Percentiles rank a stretch among this genome's conserved stretches.
Conservation (phyloP, 2,888 invertebrate species). For the Aromia moschata region DNA sequence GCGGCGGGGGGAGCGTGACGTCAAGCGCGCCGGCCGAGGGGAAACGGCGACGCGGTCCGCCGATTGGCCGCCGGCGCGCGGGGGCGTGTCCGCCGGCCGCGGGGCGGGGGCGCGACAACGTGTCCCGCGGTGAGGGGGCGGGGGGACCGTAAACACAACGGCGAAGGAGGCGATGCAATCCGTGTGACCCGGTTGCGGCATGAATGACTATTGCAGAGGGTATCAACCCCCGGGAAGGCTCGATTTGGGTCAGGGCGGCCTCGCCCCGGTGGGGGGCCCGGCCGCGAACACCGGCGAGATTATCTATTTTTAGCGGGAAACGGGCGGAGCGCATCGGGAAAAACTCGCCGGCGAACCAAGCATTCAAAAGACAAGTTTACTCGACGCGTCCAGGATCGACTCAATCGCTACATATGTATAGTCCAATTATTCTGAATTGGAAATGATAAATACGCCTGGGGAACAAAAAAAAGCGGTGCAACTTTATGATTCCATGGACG, state of each 20-base stretch:
- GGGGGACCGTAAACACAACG: constrained; percentile 36
- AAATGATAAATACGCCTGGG: too few species aligned
- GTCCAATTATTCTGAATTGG: too few species aligned
- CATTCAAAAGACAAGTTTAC: too few species aligned
- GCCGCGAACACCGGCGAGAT: constrained; percentile 25
- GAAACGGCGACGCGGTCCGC: background rate
- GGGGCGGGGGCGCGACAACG: constrained; percentile 1
- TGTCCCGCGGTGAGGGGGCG: constrained; percentile 8
- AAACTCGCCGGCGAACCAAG: too few species aligned
- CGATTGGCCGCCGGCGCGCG: constrained; percentile 2
- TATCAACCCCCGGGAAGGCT: constrained; percentile 59
- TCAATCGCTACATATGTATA: too few species aligned
- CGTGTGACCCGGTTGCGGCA: constrained; percentile 56
- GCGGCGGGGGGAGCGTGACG: constrained; percentile 23
- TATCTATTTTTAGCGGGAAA: constrained; percentile 17
- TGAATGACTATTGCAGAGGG: constrained; percentile 54
- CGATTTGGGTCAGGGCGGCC: constrained; percentile 46
- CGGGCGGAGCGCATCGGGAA: too few species aligned
- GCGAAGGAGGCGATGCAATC: constrained; percentile 52
- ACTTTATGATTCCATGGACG: too few species aligned
- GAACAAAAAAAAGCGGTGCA: too few species aligned
- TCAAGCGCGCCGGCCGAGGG: constrained; percentile 26
- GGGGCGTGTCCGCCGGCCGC: constrained; percentile 17
- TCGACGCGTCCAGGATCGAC: too few species aligned
- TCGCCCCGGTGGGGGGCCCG: constrained; percentile 25